Evolutionary conservation across 2,113 vertebrate species (phyloP).

Genomic region (Actenoides lindsayi): DNA sequence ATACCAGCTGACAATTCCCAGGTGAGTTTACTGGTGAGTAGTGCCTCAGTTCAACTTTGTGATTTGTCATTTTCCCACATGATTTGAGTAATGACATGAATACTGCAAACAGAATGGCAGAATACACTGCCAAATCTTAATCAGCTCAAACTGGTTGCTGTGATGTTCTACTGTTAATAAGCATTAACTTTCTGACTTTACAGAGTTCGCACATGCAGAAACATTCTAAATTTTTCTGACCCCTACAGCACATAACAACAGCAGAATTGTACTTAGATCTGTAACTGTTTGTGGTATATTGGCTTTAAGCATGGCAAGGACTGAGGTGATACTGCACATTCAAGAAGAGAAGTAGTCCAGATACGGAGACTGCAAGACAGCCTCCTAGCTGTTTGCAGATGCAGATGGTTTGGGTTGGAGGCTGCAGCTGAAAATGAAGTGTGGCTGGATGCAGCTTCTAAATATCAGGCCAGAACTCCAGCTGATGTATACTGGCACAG

Average conservation of each 20-base stretch:
- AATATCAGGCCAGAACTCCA: not conserved
- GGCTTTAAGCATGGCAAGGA: not conserved
- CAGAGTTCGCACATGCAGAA: not conserved
- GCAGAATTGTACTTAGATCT: not conserved
- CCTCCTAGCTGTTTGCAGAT: not conserved
- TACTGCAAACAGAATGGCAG: not conserved
- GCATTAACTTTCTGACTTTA: not conserved
- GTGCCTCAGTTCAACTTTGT: not conserved
- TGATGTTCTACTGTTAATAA: not conserved
- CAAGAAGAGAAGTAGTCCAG: not conserved
- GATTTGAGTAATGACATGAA: not conserved
- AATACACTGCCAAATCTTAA: not conserved
- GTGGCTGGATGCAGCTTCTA: slow-evolving; percentile 9
- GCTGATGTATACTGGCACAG: not conserved
- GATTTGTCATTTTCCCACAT: not conserved
- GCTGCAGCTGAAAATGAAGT: slow-evolving; percentile 13
- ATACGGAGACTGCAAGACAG: not conserved
- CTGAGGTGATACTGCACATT: not conserved
- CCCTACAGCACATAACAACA: not conserved
- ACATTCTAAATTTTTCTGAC: not conserved
- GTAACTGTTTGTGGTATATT: not conserved
- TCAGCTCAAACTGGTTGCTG: not conserved
- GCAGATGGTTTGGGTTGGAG: not conserved
- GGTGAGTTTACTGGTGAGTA: not conserved
- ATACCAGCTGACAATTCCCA: not conserved